These are phyloP conservation scores for Hofmannophila pseudospretella DNA, from an alignment of 2,888 invertebrate species.

Conservation along the genomic window DNA sequence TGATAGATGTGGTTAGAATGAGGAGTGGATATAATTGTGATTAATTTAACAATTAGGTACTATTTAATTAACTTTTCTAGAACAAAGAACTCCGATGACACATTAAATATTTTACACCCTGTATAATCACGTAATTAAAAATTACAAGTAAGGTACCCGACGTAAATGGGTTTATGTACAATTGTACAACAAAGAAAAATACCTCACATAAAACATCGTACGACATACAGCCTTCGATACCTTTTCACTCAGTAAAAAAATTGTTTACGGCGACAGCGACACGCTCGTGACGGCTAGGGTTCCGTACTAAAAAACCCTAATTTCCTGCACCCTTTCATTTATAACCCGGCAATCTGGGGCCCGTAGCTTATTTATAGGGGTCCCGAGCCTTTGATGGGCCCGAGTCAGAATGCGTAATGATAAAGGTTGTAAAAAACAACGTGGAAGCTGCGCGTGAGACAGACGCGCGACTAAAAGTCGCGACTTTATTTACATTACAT, in stretches of 20 bases:
- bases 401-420: constrained; percentile 71
- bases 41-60: too few relatives aligned
- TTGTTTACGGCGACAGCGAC: constrained; percentile 60
- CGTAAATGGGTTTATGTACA: too few relatives aligned
- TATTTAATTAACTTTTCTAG: too few relatives aligned
- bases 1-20: too few relatives aligned
- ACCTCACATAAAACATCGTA: too few relatives aligned
- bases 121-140: too few relatives aligned
- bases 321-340: constrained; percentile 77
- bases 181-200: too few relatives aligned
- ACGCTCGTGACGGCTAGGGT: constrained; percentile 47
- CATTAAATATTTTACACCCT: too few relatives aligned
- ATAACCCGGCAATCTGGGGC: constrained; percentile 72
- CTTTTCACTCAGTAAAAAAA: constrained; percentile 63
- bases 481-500: neutral
- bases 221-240: constrained; percentile 51
- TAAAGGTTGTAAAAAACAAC: constrained; percentile 60
- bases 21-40: too few relatives aligned
- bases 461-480: constrained; percentile 9
- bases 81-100: too few relatives aligned
- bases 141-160: too few relatives aligned
- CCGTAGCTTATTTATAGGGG: constrained; percentile 73
- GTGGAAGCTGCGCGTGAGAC: constrained; percentile 31
- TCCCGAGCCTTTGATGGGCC: constrained; percentile 66
- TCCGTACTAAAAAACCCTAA: constrained; percentile 74